phyloP scores from a whole-genome alignment of 2,113 vertebrate genomes.

The Nicator chloris region DNA sequence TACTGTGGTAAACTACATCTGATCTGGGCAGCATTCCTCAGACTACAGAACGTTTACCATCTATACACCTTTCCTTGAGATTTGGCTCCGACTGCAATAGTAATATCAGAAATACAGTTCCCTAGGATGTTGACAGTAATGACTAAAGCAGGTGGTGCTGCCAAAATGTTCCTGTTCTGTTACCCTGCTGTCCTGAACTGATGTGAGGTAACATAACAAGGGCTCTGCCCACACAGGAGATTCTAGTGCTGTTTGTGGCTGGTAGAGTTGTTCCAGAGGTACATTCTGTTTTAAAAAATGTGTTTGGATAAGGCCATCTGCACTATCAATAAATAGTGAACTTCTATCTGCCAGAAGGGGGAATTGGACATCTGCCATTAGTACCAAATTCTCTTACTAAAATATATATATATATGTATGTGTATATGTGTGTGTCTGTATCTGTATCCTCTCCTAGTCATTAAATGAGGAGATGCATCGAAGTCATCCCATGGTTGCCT shows the following conservation, averaged over 20 bases:
- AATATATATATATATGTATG: not conserved
- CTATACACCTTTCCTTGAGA: not conserved
- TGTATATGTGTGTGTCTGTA: accelerated
- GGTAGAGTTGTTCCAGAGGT: not conserved
- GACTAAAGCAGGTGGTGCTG: not conserved
- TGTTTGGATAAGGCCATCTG: not conserved
- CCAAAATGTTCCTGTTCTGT: not conserved
- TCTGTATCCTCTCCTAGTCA: not conserved
- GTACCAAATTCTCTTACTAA: not conserved
- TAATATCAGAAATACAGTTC: not conserved
- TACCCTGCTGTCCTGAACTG: not conserved
- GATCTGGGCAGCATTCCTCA: not conserved
- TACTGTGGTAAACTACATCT: not conserved
- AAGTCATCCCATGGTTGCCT: not conserved
- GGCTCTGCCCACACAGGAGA: not conserved
- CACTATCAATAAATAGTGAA: not conserved
- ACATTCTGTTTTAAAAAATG: not conserved
- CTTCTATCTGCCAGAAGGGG: not conserved
- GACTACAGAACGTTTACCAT: not conserved
- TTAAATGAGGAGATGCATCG: not conserved
- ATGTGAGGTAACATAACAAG: not conserved
- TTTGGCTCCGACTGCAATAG: not conserved
- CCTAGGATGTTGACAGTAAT: not conserved
- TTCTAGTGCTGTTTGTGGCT: not conserved
- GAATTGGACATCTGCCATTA: not conserved